Evolutionary conservation across 2,113 vertebrate species (phyloP).

Genomic region (Buteo buteo): DNA sequence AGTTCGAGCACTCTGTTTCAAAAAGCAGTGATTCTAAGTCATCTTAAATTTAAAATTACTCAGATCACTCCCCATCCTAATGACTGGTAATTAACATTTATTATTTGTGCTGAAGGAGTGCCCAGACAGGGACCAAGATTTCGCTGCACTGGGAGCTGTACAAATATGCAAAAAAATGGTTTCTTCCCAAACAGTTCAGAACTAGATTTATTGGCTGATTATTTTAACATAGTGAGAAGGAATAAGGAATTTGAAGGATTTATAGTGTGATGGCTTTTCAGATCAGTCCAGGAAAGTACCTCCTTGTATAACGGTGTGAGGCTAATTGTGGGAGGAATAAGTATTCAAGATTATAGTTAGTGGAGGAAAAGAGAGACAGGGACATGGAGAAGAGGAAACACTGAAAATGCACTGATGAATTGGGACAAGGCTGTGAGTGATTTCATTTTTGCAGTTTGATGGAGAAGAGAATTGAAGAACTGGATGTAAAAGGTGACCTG

Average conservation of each 20-base stretch:
- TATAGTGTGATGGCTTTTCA: not conserved
- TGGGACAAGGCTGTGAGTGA: not conserved
- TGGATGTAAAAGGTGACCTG: not conserved
- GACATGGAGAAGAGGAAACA: not conserved
- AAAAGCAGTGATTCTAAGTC: not conserved
- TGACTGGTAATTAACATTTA: not conserved
- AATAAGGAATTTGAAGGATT: not conserved
- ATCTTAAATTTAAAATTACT: not conserved
- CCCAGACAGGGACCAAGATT: not conserved
- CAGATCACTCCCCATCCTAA: not conserved
- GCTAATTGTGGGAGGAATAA: not conserved
- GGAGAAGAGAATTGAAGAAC: not conserved
- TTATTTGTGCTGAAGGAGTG: not conserved
- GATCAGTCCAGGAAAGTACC: not conserved
- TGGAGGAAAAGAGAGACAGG: not conserved
- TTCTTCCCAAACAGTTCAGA: not conserved
- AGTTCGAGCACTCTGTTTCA: not conserved
- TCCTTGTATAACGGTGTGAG: not conserved
- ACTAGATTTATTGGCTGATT: not conserved
- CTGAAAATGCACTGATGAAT: not conserved
- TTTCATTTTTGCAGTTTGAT: not conserved
- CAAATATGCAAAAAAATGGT: not conserved
- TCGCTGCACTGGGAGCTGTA: not conserved
- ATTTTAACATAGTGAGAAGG: not conserved
- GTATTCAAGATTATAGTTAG: not conserved